phyloP scores from a whole-genome alignment of 2,797 vertebrate genomes.

The Myoxocephalus aenaeus region DNA sequence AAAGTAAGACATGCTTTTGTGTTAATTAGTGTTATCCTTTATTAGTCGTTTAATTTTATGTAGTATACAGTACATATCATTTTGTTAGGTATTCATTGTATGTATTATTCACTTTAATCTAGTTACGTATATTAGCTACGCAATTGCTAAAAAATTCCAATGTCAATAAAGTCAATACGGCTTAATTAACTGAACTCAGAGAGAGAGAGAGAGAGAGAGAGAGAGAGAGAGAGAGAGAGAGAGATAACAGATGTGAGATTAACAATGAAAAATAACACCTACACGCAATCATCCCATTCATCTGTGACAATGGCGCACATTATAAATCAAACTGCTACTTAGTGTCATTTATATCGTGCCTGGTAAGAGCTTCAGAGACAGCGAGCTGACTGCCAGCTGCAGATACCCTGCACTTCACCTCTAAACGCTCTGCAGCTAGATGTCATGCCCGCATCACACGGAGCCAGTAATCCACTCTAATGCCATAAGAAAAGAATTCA shows the following conservation, averaged over 20 bases:
- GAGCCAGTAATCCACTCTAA: conserved; percentile 70
- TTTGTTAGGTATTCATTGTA: background rate
- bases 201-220: background rate
- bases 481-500: conserved; percentile 54
- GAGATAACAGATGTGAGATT: conserved; percentile 9
- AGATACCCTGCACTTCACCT: conserved; percentile 62
- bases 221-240: background rate
- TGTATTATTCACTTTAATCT: background rate
- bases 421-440: conserved; percentile 50
- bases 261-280: conserved; percentile 23
- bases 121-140: background rate
- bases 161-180: background rate
- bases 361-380: conserved; percentile 31
- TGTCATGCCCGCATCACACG: conserved; percentile 38
- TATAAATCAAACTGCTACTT: conserved; percentile 20
- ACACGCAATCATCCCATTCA: conserved; percentile 16
- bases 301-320: conserved; percentile 29
- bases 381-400: conserved; percentile 43
- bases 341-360: conserved; percentile 34
- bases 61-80: background rate
- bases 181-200: background rate
- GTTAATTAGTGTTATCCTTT: background rate
- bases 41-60: background rate
- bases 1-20: background rate
- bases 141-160: background rate